Evolutionary conservation across 2,113 vertebrate genomes (phyloP), one percentile per base, ranked within the genome.

Genomic region (Nyctereutes procyonoides): DNA sequence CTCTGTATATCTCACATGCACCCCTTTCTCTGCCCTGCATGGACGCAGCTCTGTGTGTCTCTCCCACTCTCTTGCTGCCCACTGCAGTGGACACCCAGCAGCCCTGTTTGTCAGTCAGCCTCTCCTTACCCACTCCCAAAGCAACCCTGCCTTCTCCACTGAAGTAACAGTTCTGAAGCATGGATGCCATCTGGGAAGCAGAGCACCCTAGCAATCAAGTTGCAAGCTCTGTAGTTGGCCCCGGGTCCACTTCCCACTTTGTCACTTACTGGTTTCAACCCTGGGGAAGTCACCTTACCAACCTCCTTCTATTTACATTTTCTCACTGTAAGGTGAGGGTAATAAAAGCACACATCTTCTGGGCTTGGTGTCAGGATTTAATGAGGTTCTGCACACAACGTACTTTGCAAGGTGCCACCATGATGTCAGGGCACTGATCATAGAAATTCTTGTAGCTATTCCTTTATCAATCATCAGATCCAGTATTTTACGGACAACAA

Each of bases 1-100:
- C 5, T 22, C 32, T 5, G 0, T 0, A 2, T 53, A 38, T 48
- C 26, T 9, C 51, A 12, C 13, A 2, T 0, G 4, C 22, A 32
- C 13, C 15, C 53, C 14, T 2, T 80, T 3, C 74, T 56, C 38
- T 8, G 24, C 2, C 1, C 19, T 0, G 55, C 19, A 26, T 8
- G 12, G 48, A 8, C 30, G 20, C 26, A 48, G 20, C 38, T 24
- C 30, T 3, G 10, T 2, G 28, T 26, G 24, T 22, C 20, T 28
- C 16, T 11, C 5, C 28, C 6, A 1, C 10, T 53, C 24, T 53
- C 43, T 51, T 19, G n/a, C 62, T 7, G 30, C 43, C 43, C 35
- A 16, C 14, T 9, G 35, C 71, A 35, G 3, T 22, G 11, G 22
- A 19, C 69, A 14, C 51, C 35, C 38, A 28, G 8, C 24, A 55